These are phyloP conservation scores for Lomographa bimaculata DNA, from an alignment of 2,888 invertebrate species.

Conservation along the genomic window DNA sequence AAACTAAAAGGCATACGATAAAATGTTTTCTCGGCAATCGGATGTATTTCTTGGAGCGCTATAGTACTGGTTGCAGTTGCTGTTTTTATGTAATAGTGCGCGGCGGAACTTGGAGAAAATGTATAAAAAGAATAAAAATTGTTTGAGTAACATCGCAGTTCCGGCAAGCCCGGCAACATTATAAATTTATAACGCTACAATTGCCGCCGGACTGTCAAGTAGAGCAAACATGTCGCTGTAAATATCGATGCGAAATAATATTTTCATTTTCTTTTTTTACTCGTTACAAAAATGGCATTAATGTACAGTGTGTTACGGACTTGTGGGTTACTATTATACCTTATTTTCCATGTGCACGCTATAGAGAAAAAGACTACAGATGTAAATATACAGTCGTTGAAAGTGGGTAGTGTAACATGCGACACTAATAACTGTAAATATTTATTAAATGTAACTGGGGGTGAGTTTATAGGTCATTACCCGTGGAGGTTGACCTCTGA, in stretches of 20 bases:
- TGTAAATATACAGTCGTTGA: conserved; percentile 59
- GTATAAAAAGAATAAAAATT: no score
- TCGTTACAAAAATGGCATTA: conserved; percentile 61
- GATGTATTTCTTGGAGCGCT: no score
- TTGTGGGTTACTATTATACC: conserved; percentile 70
- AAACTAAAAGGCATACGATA: no score
- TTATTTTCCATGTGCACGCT: conserved; percentile 56
- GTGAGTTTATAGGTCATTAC: conserved; percentile 69
- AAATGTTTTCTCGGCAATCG: no score
- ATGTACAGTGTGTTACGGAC: conserved; percentile 68
- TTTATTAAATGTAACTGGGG: conserved; percentile 68
- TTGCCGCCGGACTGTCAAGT: conserved; percentile 73
- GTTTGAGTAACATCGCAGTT: conserved; percentile 29
- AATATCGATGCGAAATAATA: conserved; percentile 40
- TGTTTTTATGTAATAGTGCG: no score
- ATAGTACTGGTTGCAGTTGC: no score
- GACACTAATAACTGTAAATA: conserved; percentile 69
- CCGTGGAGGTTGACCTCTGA: conserved; percentile 70
- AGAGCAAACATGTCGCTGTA: conserved; percentile 65
- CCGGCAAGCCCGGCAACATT: no score
- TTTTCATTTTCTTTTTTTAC: conserved; percentile 52
- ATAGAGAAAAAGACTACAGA: conserved; percentile 40
- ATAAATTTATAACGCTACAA: conserved; percentile 52
- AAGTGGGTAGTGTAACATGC: conserved; percentile 53
- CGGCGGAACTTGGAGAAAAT: no score